Conservation (phyloP, 2,888 invertebrate species). For the Phyto melanocephala region DNA sequence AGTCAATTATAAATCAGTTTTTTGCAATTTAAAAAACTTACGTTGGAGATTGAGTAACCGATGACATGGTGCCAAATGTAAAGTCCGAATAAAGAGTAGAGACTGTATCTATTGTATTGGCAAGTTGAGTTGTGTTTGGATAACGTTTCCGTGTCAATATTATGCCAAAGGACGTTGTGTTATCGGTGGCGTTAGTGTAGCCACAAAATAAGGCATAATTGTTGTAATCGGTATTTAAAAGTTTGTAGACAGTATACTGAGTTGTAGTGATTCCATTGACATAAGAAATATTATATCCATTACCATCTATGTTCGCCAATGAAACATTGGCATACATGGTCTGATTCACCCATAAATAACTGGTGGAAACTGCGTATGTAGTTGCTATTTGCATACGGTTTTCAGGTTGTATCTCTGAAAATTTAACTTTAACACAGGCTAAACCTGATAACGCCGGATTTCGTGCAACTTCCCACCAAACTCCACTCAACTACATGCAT, state of each 20-base stretch:
- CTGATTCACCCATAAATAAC: conserved; percentile 71
- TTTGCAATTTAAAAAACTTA: conserved; percentile 58
- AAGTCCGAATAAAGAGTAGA: conserved; percentile 62
- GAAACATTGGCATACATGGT: conserved; percentile 69
- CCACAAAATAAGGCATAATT: conserved; percentile 71
- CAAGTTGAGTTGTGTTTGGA: conserved; percentile 55
- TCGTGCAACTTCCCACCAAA: conserved; percentile 71
- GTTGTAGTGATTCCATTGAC: conserved; percentile 64
- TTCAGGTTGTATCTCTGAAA: conserved; percentile 59
- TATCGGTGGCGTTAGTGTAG: conserved; percentile 69
- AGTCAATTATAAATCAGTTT: too few species aligned
- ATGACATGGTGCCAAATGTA: conserved; percentile 67
- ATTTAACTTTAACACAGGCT: conserved; percentile 68
- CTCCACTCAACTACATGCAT: conserved; percentile 67
- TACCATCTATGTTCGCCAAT: neutral
- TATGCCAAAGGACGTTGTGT: conserved; percentile 66
- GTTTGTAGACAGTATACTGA: conserved; percentile 49
- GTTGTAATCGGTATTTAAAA: conserved; percentile 68
- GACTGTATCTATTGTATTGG: conserved; percentile 60
- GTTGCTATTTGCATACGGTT: conserved; percentile 65
- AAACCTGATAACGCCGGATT: conserved; percentile 56
- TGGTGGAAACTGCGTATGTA: conserved; percentile 68
- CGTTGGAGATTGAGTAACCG: conserved; percentile 68
- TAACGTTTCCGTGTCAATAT: conserved; percentile 67
- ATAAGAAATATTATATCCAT: conserved; percentile 69